Percentiles rank a stretch among this genome's conserved stretches.
These are phyloP conservation scores for Lates japonicus DNA, from an alignment of 2,797 vertebrate genomes.

Conservation along the genomic window DNA sequence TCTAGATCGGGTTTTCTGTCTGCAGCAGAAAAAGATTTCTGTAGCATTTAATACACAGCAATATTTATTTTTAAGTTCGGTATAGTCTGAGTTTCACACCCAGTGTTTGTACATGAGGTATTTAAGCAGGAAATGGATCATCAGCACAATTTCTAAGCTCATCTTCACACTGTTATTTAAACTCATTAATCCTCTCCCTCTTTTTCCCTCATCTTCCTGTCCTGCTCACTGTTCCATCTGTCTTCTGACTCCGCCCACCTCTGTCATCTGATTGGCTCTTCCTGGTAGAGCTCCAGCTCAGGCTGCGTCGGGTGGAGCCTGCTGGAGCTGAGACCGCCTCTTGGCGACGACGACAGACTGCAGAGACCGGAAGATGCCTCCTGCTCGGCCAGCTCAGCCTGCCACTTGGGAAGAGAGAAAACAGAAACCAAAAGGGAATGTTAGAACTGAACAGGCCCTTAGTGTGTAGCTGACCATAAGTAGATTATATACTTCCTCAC, in stretches of 20 bases:
- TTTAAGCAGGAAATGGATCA: background rate
- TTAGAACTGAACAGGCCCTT: background rate
- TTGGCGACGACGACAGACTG: conserved; percentile 87
- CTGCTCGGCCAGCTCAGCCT: conserved; percentile 88
- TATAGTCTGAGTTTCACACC: background rate
- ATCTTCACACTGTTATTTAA: background rate
- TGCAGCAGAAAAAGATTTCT: conserved; percentile 64
- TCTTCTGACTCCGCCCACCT: conserved; percentile 88
- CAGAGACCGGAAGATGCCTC: conserved; percentile 88
- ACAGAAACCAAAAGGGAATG: background rate
- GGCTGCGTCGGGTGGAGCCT: conserved; percentile 89
- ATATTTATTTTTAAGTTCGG: background rate
- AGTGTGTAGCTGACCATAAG: accelerated
- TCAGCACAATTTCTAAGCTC: background rate
- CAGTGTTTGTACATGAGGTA: background rate
- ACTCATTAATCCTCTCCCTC: background rate
- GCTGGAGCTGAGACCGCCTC: conserved; percentile 88
- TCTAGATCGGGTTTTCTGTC: conserved; percentile 91
- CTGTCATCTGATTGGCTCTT: conserved; percentile 91
- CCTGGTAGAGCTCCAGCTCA: conserved; percentile 93
- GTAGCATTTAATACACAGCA: background rate
- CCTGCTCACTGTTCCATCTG: conserved; percentile 93
- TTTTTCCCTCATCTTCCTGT: background rate
- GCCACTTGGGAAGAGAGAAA: conserved; percentile 85
- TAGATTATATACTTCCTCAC: conserved; percentile 67